phyloP scores from a whole-genome alignment of 2,113 vertebrate genomes.

The Tragelaphus scriptus region DNA sequence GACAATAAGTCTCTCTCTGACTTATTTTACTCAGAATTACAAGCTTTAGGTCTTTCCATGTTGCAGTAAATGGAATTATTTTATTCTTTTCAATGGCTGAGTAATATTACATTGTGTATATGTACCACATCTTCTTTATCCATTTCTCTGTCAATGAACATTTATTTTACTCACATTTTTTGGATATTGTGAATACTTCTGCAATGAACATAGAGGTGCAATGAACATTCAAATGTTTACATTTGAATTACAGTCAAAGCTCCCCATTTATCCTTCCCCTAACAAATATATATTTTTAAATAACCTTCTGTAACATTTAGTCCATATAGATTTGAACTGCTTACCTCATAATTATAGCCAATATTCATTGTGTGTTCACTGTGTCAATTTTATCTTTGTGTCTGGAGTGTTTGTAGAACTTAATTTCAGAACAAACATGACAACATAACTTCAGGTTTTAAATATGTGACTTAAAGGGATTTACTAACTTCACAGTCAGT shows the following conservation, averaged over 20 bases:
- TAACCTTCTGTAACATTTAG: neutral
- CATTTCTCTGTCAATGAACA: neutral
- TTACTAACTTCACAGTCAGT: neutral
- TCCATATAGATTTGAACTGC: neutral
- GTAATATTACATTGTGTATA: neutral
- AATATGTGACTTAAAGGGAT: neutral
- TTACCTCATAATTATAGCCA: neutral
- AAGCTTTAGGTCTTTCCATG: neutral
- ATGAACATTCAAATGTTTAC: neutral
- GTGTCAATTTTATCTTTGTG: neutral
- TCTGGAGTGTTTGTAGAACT: neutral
- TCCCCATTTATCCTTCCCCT: neutral
- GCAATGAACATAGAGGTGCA: neutral
- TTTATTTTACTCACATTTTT: neutral
- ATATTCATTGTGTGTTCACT: neutral
- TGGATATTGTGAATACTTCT: neutral
- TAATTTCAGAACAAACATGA: neutral
- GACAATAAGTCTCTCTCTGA: neutral
- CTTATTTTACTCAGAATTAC: neutral
- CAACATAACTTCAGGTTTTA: neutral
- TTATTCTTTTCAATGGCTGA: neutral
- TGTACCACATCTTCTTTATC: neutral
- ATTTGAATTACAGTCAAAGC: neutral
- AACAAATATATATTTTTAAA: neutral
- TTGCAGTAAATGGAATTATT: neutral